Conservation (phyloP, 2,113 vertebrate species). For the Odobenus rosmarus region DNA sequence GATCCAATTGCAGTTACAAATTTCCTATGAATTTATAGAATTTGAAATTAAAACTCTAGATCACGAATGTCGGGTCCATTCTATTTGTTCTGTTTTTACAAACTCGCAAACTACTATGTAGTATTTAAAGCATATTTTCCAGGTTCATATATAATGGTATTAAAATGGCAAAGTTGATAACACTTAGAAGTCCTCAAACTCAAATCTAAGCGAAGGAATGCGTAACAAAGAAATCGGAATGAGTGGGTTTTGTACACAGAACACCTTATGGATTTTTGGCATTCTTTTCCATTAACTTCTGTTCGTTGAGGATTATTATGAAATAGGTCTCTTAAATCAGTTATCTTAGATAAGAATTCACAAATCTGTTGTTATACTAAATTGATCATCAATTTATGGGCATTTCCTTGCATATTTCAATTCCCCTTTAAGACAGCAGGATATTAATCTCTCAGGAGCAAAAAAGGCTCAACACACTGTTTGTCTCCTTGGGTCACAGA, state of each 20-base stretch:
- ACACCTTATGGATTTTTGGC: background rate
- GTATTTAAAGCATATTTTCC: background rate
- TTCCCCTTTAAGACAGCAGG: background rate
- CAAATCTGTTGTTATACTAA: background rate
- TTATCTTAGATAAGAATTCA: background rate
- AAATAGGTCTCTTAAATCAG: background rate
- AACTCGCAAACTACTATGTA: background rate
- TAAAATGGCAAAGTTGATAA: background rate
- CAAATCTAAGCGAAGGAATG: background rate
- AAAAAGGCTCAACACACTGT: background rate
- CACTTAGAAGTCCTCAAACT: background rate
- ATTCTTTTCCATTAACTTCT: background rate
- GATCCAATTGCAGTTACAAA: constrained; percentile 34
- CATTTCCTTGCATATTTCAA: background rate
- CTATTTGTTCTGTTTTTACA: background rate
- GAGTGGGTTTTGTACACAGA: background rate
- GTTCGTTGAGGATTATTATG: background rate
- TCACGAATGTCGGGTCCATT: background rate
- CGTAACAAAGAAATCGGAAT: background rate
- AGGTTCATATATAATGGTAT: background rate
- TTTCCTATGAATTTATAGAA: background rate
- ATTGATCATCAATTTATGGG: background rate
- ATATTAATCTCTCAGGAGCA: background rate
- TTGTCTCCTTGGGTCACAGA: background rate
- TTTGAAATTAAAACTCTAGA: background rate